Evolutionary conservation across 2,888 invertebrate species (phyloP).

Genomic region (Acrobasis consociella): DNA sequence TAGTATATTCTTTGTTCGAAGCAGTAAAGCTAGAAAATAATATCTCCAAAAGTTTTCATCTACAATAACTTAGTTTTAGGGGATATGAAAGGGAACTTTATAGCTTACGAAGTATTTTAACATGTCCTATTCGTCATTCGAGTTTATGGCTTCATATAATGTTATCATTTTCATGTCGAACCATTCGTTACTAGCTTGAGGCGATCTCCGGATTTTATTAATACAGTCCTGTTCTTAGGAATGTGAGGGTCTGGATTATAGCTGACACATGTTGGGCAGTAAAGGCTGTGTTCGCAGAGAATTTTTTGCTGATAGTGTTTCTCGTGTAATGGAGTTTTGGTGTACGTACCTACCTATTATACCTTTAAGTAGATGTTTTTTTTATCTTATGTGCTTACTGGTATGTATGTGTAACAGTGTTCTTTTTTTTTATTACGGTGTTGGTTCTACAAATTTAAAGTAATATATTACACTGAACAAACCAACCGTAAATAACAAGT

Average conservation of each 20-base stretch:
- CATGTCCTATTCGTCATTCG: conserved; percentile 13
- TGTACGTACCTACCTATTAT: neutral
- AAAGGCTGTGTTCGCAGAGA: neutral
- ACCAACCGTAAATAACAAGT: too few species aligned
- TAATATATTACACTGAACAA: too few species aligned
- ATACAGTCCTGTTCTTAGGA: conserved; percentile 10
- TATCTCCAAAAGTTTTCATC: neutral
- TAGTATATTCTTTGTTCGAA: too few species aligned
- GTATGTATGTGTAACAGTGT: too few species aligned
- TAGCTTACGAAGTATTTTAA: conserved; percentile 14
- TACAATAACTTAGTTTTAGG: neutral
- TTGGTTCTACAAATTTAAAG: too few species aligned
- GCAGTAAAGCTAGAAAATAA: neutral
- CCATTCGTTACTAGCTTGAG: neutral
- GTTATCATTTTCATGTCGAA: conserved; percentile 18
- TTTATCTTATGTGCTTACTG: too few species aligned
- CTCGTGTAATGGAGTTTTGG: neutral
- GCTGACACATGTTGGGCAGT: conserved; percentile 11
- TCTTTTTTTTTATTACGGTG: too few species aligned
- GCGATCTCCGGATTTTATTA: conserved; percentile 14
- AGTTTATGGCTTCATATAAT: conserved; percentile 19
- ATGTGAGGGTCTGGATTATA: conserved; percentile 5
- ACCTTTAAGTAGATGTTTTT: too few species aligned
- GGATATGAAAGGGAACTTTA: conserved; percentile 2
- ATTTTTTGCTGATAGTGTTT: neutral